A percentile compares a stretch with the other conserved stretches of the same genome.
Evolutionary conservation across 2,797 vertebrate genomes (phyloP).

Genomic region (Zalophus californianus): DNA sequence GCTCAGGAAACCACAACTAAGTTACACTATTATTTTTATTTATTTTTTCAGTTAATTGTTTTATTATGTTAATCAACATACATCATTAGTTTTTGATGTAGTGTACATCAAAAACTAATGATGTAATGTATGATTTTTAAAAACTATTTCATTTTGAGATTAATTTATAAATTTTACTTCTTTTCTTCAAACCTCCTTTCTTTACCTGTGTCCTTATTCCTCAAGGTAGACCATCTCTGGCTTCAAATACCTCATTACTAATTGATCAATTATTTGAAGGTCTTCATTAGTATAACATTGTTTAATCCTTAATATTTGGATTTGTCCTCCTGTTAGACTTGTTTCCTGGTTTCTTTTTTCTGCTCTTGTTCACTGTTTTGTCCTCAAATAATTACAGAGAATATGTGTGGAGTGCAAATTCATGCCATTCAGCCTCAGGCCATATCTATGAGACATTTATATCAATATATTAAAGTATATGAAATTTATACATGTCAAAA

Average conservation of each 20-base stretch:
- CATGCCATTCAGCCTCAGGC: background rate
- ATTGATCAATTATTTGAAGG: background rate
- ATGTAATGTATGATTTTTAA: background rate
- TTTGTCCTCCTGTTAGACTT: background rate
- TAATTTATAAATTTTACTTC: background rate
- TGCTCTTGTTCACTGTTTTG: background rate
- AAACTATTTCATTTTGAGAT: constrained; percentile 10
- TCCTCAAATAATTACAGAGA: background rate
- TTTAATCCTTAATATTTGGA: background rate
- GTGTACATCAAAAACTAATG: too few relatives aligned
- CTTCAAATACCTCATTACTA: background rate
- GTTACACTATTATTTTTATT: background rate
- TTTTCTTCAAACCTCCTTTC: background rate
- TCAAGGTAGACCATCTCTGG: background rate
- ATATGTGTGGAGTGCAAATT: background rate
- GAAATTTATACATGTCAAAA: background rate
- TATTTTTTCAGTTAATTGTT: too few relatives aligned
- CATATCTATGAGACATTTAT: background rate
- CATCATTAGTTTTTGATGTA: too few relatives aligned
- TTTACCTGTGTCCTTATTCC: background rate
- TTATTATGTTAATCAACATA: too few relatives aligned
- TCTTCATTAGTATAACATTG: background rate
- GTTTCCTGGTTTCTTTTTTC: background rate
- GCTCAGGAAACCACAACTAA: background rate
- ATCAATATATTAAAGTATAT: background rate